Base-by-base conservation (phyloP, 2,797 vertebrate species). In the Poecilia picta region DNA sequence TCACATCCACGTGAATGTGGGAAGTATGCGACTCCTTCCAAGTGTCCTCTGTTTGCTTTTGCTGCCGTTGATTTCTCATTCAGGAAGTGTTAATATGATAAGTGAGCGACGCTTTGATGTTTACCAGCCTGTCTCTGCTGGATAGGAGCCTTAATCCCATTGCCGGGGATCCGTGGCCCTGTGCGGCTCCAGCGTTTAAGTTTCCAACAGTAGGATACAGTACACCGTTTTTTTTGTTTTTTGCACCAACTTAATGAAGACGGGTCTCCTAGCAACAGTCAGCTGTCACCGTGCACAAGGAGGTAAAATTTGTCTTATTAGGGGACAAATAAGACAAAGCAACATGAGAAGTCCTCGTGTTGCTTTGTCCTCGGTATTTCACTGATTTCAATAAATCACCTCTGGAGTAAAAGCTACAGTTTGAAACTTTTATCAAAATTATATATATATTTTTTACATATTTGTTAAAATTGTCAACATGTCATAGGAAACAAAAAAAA, bases 241-340 rank as follows among this genome's bases (percentile, higher is more conserved):
- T 94, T 95, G 94, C 90, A 88, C 94, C 91, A 94, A 94, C 90
- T 90, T 87, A 87, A 85, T 78, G 79, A 92, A 89, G 88, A 93
- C 89, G 89, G 91, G 85, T 86, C 89, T 87, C 75, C 94, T 96
- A 96, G 96, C 95, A 96, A 96, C 95, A 94, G 94, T 94, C 84
- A 86, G 87, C 92, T 93, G 93, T 90, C 88, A 91, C 91, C 83
- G 83, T 93, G 91, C 91, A 92, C 88, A 87, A 85, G 72, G 89
- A 94, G 91, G 92, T 91, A 93, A 92, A 95, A 92, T 93, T 92
- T 92, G 93, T 94, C 91, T 79, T 87, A 46, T 76, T 87, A 92
- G 86, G 80, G 72, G 75, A n/a, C n/a, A n/a, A n/a, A n/a, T n/a
- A n/a, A n/a, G n/a, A n/a, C n/a, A n/a, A n/a, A n/a, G n/a, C n/a